Conservation (phyloP, 2,888 invertebrate genomes). For the Calliopum simillimum region DNA sequence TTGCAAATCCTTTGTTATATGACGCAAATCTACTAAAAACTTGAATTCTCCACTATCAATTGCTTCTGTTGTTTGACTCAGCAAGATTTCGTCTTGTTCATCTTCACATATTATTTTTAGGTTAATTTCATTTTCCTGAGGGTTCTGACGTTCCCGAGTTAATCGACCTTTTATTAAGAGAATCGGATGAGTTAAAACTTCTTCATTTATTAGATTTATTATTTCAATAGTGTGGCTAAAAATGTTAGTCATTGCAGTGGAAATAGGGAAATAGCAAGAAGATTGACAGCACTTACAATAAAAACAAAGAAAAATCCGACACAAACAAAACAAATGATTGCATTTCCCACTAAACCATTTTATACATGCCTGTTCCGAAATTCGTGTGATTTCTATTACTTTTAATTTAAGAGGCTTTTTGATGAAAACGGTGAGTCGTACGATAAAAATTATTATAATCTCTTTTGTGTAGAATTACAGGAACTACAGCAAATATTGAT, state of each 20-base stretch:
- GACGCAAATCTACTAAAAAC: conserved; percentile 55
- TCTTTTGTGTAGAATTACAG: too few relatives aligned
- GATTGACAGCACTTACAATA: too few relatives aligned
- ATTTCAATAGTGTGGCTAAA: conserved; percentile 53
- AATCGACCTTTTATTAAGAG: conserved; percentile 59
- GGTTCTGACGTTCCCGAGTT: conserved; percentile 45
- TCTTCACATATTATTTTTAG: conserved; percentile 13
- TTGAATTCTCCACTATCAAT: conserved; percentile 59
- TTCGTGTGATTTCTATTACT: too few relatives aligned
- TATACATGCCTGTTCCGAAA: too few relatives aligned
- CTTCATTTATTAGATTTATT: conserved; percentile 55
- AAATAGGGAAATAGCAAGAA: too few relatives aligned
- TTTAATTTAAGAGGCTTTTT: too few relatives aligned
- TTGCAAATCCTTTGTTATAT: conserved; percentile 18
- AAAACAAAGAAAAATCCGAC: too few relatives aligned
- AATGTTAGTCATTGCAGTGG: conserved; percentile 53
- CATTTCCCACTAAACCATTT: too few relatives aligned
- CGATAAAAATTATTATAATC: too few relatives aligned
- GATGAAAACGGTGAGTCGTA: too few relatives aligned
- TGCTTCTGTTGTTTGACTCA: conserved; percentile 43
- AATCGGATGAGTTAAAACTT: conserved; percentile 57
- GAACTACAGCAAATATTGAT: too few relatives aligned
- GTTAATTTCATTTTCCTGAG: neutral
- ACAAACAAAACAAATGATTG: too few relatives aligned
- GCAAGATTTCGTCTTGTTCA: conserved; percentile 1